Percentiles rank a stretch among this genome's conserved stretches.
Evolutionary conservation across 2,888 invertebrate species (phyloP).

Genomic region (Heliconius ismenius): DNA sequence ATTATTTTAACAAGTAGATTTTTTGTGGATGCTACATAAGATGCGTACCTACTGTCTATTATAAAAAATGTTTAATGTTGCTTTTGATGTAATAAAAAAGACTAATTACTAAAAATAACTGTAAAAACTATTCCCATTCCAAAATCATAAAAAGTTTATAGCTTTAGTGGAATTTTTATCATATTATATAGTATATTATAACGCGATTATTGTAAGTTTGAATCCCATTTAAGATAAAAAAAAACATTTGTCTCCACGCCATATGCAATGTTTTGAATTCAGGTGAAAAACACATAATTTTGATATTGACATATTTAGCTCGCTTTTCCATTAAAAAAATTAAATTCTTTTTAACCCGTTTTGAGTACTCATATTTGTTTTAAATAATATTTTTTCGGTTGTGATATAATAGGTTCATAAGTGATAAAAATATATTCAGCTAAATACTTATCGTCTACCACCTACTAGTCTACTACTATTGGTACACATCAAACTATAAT

Average conservation of each 20-base stretch:
- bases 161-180: neutral
- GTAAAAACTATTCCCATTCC: neutral
- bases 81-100: neutral
- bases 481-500: neutral
- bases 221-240: neutral
- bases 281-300: neutral
- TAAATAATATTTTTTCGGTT: too few relatives aligned
- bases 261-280: neutral
- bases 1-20: neutral
- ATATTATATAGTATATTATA: neutral
- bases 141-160: slow-evolving; percentile 1
- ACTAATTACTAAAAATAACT: neutral
- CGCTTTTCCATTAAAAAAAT: too few relatives aligned
- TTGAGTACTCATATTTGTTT: too few relatives aligned
- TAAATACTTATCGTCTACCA: too few relatives aligned
- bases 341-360: too few relatives aligned
- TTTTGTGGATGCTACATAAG: neutral
- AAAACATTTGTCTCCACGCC: too few relatives aligned
- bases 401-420: too few relatives aligned
- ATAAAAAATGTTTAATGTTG: slow-evolving; percentile 1
- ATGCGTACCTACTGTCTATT: neutral
- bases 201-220: neutral
- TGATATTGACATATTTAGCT: neutral
- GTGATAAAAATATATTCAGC: too few relatives aligned
- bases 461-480: neutral